Percentiles rank a stretch among this genome's conserved stretches.
Conservation (phyloP, 2,797 vertebrate genomes). For the Melopsittacus undulatus region DNA sequence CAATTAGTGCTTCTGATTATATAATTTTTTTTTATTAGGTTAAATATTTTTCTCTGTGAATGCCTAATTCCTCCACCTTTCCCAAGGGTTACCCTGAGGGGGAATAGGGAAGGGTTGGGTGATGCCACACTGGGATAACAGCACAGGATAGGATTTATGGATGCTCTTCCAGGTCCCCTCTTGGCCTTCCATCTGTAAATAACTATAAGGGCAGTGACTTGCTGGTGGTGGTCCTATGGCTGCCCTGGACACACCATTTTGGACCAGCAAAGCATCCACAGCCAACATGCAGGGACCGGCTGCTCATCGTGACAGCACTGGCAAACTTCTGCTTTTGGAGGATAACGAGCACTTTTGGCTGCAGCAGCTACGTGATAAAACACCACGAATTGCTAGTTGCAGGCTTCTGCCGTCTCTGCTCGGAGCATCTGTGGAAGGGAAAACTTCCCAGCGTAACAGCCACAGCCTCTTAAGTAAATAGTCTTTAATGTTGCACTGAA, state of each 20-base stretch:
- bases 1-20: not conserved
- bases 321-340: not conserved
- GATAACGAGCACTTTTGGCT: not conserved
- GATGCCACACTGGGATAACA: not conserved
- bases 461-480: constrained; percentile 44
- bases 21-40: not conserved
- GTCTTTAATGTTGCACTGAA: constrained; percentile 60
- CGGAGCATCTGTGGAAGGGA: not conserved
- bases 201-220: not conserved
- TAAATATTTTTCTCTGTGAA: constrained; percentile 35
- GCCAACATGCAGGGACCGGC: not conserved
- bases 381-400: not conserved
- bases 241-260: fast-evolving
- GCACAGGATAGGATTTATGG: not conserved
- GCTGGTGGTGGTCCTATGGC: not conserved
- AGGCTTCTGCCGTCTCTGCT: not conserved
- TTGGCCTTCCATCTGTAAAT: not conserved
- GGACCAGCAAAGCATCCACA: not conserved
- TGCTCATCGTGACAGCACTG: fast-evolving
- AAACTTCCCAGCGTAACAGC: constrained; percentile 43
- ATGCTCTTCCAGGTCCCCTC: not conserved
- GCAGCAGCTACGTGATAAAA: fast-evolving
- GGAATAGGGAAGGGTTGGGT: not conserved
- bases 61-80: not conserved
- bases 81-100: not conserved